Evolutionary conservation across 1,140 invertebrate species (phyloP), one percentile per base, ranked within the genome.

Genomic region (Papilio helenus): DNA sequence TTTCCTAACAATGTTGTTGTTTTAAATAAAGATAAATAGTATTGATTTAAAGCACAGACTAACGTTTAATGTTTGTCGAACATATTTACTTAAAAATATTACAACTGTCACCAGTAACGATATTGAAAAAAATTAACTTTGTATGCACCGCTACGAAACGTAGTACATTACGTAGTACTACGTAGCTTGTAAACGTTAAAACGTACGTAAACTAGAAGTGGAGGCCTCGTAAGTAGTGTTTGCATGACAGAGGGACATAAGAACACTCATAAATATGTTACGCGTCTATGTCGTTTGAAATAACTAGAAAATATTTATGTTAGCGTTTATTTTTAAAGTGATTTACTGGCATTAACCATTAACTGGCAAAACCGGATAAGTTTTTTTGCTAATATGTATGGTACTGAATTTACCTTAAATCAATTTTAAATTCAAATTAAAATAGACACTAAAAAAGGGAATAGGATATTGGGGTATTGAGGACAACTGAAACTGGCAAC

Each of bases 161-260:
- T 65, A 34, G 58, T 65, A 65, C 58, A 65, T 61, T 61, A 61
- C 61, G 26, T 68, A 68, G 61, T 68, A 68, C 61, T 68, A 34
- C 61, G 61, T 29, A 68, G 61, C 26, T 29, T 61, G 23, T 61
- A 26, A 68, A 68, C 26, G 61, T 26, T 16, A 29, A 68, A 68
- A 68, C 61, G 14, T 68, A 68, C 61, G 61, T 68, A 68, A 68
- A 29, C 61, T 68, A 61, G 61, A 68, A 68, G 61, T 68, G 61
- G 10, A 26, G 12, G 16, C 26, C 23, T 68, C 61, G 26, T 68
- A 68, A 68, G 61, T 68, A 68, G 61, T 68, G 61, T 68, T 68
- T 68, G 61, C 61, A 68, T 68, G 61, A 68, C 61, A 68, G 61
- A 68, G 61, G 34, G 61, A 68, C 61, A 68, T 68, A 34, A 68